These are phyloP conservation scores for Cephalopachus bancanus DNA, from an alignment of 2,797 vertebrate genomes.

Conservation along the genomic window DNA sequence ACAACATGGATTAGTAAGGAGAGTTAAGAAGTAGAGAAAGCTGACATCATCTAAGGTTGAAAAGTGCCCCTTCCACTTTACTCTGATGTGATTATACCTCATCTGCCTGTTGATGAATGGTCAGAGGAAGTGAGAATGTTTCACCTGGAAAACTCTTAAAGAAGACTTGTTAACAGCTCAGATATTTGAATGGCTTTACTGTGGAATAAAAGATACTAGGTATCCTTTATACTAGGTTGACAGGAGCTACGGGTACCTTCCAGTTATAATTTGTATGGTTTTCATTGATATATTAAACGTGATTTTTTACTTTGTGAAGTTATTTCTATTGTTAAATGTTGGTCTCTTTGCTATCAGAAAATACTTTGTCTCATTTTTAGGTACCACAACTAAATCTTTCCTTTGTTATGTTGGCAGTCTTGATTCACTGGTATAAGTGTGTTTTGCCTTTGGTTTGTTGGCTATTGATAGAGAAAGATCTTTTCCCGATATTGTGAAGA, in stretches of 20 bases:
- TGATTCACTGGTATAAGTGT: background rate
- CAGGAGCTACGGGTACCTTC: background rate
- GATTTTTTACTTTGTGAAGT: background rate
- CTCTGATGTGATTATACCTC: background rate
- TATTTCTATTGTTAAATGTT: background rate
- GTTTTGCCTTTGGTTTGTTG: background rate
- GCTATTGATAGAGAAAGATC: background rate
- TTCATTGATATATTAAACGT: background rate
- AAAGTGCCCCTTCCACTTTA: background rate
- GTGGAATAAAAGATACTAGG: background rate
- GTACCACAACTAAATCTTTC: background rate
- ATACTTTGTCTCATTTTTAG: background rate
- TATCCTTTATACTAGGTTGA: background rate
- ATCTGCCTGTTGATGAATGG: background rate
- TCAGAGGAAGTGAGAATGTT: background rate
- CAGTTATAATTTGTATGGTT: background rate
- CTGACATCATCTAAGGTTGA: background rate
- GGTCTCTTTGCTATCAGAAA: background rate
- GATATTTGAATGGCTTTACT: slow-evolving; percentile 16
- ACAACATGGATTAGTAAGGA: background rate
- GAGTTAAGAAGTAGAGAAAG: background rate
- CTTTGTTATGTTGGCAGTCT: background rate
- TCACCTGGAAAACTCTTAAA: background rate
- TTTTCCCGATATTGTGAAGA: slow-evolving; percentile 1
- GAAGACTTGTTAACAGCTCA: background rate